These are phyloP conservation scores for Desmodus rotundus DNA, from an alignment of 2,113 vertebrate genomes.

Conservation along the genomic window DNA sequence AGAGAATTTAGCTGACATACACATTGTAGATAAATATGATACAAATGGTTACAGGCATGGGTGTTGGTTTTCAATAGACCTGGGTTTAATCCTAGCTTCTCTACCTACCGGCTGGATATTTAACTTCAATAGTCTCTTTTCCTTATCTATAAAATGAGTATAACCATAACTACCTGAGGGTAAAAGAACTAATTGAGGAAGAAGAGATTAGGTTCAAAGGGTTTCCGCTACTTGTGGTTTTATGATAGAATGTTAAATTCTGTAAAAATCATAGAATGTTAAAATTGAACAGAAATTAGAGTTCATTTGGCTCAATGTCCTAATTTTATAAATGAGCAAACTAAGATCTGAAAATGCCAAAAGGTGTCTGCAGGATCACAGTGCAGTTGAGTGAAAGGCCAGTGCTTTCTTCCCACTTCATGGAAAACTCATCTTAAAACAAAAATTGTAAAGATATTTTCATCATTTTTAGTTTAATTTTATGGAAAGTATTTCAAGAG, in stretches of 20 bases:
- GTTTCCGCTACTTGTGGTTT: conserved; percentile 29
- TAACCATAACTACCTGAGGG: not conserved
- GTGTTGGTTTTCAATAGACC: not conserved
- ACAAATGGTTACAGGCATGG: not conserved
- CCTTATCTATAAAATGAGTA: not conserved
- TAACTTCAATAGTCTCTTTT: not conserved
- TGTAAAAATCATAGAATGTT: conserved; percentile 29
- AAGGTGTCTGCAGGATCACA: not conserved
- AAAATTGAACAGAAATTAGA: not conserved
- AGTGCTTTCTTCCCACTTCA: not conserved
- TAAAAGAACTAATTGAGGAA: not conserved
- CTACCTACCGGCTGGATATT: not conserved
- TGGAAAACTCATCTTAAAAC: conserved; percentile 7
- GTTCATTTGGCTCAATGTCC: not conserved
- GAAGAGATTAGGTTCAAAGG: conserved; percentile 8
- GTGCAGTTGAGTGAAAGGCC: not conserved
- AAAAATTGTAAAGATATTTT: conserved; percentile 30
- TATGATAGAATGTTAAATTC: conserved; percentile 37
- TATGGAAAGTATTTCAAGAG: conserved; percentile 35
- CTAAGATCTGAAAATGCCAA: not conserved
- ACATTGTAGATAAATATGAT: not conserved
- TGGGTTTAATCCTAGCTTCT: not conserved
- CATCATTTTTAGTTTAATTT: conserved; percentile 39
- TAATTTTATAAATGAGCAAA: conserved; percentile 24
- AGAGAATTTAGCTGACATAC: not conserved